These are phyloP conservation scores for Venusia cambrica DNA, from an alignment of 2,888 invertebrate genomes.

Conservation along the genomic window DNA sequence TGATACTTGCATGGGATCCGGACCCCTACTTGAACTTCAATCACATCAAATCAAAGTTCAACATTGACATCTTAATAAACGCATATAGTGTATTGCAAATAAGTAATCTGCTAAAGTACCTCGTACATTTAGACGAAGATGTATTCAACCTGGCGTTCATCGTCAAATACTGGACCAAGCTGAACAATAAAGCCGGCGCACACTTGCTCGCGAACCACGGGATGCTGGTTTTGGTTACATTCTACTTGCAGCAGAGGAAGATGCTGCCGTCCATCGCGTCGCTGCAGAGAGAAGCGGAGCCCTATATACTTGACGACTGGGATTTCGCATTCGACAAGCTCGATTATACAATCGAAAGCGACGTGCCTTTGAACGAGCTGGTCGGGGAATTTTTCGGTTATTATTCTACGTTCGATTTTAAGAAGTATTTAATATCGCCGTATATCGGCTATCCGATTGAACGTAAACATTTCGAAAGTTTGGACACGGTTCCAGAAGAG, in stretches of 20 bases:
- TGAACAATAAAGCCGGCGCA: conserved; percentile 3
- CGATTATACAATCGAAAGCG: conserved; percentile 3
- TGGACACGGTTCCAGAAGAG: conserved; percentile 3
- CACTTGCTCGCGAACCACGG: conserved; percentile 15
- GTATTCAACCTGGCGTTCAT: conserved; percentile 23
- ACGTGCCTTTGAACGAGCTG: too few species aligned
- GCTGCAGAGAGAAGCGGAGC: conserved; percentile 10
- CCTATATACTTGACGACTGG: conserved; percentile 8
- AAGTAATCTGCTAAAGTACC: too few species aligned
- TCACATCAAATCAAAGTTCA: too few species aligned
- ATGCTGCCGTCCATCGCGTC: conserved; percentile 15
- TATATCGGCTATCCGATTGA: conserved; percentile 11
- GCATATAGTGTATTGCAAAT: too few species aligned
- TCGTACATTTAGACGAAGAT: too few species aligned
- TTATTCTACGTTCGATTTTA: conserved; percentile 35
- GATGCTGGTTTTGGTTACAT: conserved; percentile 25
- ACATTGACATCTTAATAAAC: too few species aligned
- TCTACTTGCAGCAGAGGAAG: conserved; percentile 33
- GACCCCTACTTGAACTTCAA: too few species aligned
- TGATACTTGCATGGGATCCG: too few species aligned
- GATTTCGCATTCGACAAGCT: conserved; percentile 7
- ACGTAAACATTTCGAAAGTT: conserved; percentile 7
- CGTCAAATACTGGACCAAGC: conserved; percentile 29
- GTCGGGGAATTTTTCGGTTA: conserved; percentile 45
- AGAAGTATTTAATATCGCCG: conserved; percentile 13